A percentile compares a stretch with the other conserved stretches of the same genome.
Conservation (phyloP, 2,888 invertebrate species). For the Pristionchus mayeri region DNA sequence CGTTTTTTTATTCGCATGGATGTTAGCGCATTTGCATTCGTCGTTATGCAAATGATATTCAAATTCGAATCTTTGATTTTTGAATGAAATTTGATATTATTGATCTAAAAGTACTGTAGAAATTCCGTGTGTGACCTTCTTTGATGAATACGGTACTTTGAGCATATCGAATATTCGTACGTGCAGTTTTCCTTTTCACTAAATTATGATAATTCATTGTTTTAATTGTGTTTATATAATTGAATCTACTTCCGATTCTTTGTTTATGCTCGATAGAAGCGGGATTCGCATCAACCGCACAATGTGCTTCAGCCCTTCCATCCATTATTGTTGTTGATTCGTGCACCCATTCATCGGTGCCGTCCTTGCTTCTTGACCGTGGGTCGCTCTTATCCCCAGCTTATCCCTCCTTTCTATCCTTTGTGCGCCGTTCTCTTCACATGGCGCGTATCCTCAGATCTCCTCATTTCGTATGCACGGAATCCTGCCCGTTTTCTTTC, state of each 20-base stretch:
- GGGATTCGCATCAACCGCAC: neutral
- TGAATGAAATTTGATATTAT: too few species aligned
- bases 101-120: too few species aligned
- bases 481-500: conserved; percentile 1
- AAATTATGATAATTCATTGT: too few species aligned
- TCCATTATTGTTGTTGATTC: conserved; percentile 4
- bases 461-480: conserved; percentile 28
- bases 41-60: too few species aligned
- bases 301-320: neutral
- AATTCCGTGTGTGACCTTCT: too few species aligned
- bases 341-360: neutral
- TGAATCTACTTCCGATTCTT: neutral
- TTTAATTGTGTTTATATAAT: neutral
- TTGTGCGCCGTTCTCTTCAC: conserved; percentile 25
- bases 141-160: too few species aligned
- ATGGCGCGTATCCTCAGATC: conserved; percentile 11
- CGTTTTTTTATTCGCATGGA: too few species aligned
- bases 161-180: too few species aligned
- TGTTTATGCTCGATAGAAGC: neutral
- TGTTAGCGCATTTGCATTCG: too few species aligned
- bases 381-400: conserved; percentile 33
- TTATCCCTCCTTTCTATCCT: conserved; percentile 26
- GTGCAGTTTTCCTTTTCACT: too few species aligned
- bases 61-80: too few species aligned
- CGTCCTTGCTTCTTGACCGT: conserved; percentile 43